Conservation (phyloP, 2,888 invertebrate species). For the Chrysomela aeneicollis region DNA sequence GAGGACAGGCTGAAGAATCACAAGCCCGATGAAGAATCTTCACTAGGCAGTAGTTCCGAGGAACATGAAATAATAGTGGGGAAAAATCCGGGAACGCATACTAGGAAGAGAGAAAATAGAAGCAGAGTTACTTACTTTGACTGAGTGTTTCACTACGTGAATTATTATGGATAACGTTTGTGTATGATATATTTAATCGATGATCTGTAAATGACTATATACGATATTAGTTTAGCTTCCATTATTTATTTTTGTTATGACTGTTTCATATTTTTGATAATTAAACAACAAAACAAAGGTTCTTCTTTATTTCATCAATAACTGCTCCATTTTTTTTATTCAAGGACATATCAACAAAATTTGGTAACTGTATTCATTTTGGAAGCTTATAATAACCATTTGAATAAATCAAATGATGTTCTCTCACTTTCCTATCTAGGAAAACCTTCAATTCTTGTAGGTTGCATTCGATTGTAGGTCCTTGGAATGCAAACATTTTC, state of each 20-base stretch:
- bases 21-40: slow-evolving; percentile 17
- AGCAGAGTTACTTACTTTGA: neutral
- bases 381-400: slow-evolving; percentile 90
- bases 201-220: no score
- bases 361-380: slow-evolving; percentile 61
- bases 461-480: slow-evolving; percentile 87
- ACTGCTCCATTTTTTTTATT: neutral
- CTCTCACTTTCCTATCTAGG: slow-evolving; percentile 90
- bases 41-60: neutral
- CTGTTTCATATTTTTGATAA: neutral
- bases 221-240: neutral
- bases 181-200: neutral
- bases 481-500: slow-evolving; percentile 95
- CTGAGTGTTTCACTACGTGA: neutral
- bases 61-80: slow-evolving; percentile 3
- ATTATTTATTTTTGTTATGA: neutral
- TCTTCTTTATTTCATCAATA: no score
- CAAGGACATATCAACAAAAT: neutral
- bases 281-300: no score
- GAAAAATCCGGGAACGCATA: neutral
- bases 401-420: slow-evolving; percentile 84
- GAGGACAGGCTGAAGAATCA: slow-evolving; percentile 26
- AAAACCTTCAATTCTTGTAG: slow-evolving; percentile 88
- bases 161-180: no score
- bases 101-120: slow-evolving; percentile 7